These are phyloP conservation scores for Nasonia oneida DNA, from an alignment of 2,888 invertebrate genomes.

Conservation along the genomic window DNA sequence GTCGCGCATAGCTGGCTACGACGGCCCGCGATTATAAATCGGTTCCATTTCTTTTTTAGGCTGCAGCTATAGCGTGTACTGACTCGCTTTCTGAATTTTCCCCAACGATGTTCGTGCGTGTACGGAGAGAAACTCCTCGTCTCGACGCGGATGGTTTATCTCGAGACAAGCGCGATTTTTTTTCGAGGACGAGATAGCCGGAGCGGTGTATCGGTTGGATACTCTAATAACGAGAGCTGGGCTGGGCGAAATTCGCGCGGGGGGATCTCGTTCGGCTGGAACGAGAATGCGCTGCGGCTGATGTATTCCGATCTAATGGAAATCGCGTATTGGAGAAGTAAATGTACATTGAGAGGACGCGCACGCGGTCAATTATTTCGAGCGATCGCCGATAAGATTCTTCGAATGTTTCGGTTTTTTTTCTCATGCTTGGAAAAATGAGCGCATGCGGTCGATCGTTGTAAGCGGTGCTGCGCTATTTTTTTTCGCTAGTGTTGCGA, in stretches of 20 bases:
- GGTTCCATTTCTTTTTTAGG: slow-evolving; percentile 22
- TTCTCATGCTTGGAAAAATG: not conserved
- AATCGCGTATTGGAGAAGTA: slow-evolving; percentile 25
- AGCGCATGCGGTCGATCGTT: not conserved
- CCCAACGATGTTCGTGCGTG: not conserved
- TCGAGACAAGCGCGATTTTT: slow-evolving; percentile 1
- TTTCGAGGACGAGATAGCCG: not conserved
- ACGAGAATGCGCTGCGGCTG: not conserved
- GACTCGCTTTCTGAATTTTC: slow-evolving; percentile 4
- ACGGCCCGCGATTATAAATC: slow-evolving; percentile 48
- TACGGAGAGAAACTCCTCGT: not conserved
- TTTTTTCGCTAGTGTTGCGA: not conserved
- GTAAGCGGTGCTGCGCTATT: not conserved
- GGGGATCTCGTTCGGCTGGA: not conserved
- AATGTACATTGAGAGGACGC: slow-evolving; percentile 44
- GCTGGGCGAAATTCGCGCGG: slow-evolving; percentile 7
- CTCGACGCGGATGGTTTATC: not conserved
- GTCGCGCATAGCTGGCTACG: slow-evolving; percentile 56
- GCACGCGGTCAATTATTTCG: slow-evolving; percentile 41
- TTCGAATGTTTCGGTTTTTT: slow-evolving; percentile 20
- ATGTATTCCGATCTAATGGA: slow-evolving; percentile 40
- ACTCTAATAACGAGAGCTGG: not conserved
- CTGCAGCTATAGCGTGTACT: not conserved
- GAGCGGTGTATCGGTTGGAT: not conserved
- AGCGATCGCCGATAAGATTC: slow-evolving; percentile 51